Percentiles rank a stretch among this genome's conserved stretches.
These are phyloP conservation scores for Amia ocellicauda DNA, from an alignment of 2,113 vertebrate species.

Conservation along the genomic window DNA sequence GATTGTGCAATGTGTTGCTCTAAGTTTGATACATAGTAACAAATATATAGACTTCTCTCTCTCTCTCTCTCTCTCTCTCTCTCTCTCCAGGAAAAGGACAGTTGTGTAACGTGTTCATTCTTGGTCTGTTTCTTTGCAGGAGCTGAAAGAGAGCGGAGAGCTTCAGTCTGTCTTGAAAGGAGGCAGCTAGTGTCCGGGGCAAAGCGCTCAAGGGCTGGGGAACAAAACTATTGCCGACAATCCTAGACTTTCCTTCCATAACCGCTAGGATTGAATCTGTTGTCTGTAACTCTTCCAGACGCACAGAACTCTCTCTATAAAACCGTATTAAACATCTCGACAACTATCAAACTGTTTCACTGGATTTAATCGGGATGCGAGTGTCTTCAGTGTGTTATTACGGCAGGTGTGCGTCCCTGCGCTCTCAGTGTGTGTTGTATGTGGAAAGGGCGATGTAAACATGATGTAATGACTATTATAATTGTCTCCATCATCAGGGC, in stretches of 20 bases:
- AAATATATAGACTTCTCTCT: too few species aligned
- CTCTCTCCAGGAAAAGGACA: too few species aligned
- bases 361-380: not conserved
- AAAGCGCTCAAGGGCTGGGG: not conserved
- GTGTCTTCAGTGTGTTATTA: too few species aligned
- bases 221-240: not conserved
- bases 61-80: too few species aligned
- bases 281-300: not conserved
- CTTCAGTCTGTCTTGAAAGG: conserved; percentile 56
- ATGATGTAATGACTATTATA: too few species aligned
- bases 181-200: conserved; percentile 34
- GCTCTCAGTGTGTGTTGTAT: too few species aligned
- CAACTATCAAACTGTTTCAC: not conserved
- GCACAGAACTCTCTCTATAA: not conserved
- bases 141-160: conserved; percentile 65
- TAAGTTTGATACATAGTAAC: too few species aligned
- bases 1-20: too few species aligned
- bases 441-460: too few species aligned
- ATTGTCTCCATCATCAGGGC: too few species aligned
- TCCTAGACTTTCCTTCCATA: not conserved
- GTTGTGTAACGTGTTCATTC: too few species aligned
- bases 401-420: too few species aligned
- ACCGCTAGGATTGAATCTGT: not conserved
- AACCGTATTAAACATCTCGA: not conserved
- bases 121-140: conserved; percentile 39